Percentiles rank a stretch among this genome's conserved stretches.
Conservation (phyloP, 2,888 invertebrate genomes). For the Phlogophora meticulosa region DNA sequence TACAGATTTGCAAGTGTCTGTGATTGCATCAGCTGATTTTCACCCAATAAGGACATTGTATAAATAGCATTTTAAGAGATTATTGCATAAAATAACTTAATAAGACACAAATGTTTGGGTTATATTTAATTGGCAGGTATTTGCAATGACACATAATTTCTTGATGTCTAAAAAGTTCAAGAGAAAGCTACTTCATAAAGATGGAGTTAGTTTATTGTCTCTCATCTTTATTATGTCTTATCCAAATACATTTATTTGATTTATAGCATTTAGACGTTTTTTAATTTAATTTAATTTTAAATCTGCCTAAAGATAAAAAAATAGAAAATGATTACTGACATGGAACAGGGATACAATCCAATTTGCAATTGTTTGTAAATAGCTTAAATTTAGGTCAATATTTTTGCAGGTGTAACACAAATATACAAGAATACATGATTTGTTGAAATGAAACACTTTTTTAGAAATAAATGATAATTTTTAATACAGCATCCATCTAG, state of each 20-base stretch:
- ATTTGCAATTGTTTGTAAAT: constrained; percentile 13
- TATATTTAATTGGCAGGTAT: background rate
- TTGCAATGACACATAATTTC: background rate
- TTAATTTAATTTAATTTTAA: constrained; percentile 21
- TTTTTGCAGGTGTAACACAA: constrained; percentile 9
- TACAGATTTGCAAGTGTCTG: background rate
- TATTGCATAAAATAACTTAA: background rate
- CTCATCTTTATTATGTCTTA: background rate
- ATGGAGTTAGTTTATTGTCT: background rate
- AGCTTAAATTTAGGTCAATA: constrained; percentile 4
- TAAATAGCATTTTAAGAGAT: constrained; percentile 5
- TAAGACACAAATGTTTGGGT: background rate
- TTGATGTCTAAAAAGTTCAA: background rate
- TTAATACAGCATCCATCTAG: constrained; percentile 82
- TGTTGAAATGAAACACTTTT: constrained; percentile 64
- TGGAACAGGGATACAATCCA: background rate
- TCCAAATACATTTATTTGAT: constrained; percentile 23
- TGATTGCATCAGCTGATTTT: background rate
- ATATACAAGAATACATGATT: constrained; percentile 17
- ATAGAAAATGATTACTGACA: too few relatives aligned
- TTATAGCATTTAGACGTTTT: constrained; percentile 12
- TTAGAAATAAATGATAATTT: constrained; percentile 61
- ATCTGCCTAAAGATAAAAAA: background rate
- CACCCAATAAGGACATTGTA: background rate
- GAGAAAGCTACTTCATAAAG: constrained; percentile 1